A percentile compares a stretch with the other conserved stretches of the same genome.
These are phyloP conservation scores for Macrobrachium rosenbergii DNA, from an alignment of 1,140 invertebrate genomes.

Conservation along the genomic window DNA sequence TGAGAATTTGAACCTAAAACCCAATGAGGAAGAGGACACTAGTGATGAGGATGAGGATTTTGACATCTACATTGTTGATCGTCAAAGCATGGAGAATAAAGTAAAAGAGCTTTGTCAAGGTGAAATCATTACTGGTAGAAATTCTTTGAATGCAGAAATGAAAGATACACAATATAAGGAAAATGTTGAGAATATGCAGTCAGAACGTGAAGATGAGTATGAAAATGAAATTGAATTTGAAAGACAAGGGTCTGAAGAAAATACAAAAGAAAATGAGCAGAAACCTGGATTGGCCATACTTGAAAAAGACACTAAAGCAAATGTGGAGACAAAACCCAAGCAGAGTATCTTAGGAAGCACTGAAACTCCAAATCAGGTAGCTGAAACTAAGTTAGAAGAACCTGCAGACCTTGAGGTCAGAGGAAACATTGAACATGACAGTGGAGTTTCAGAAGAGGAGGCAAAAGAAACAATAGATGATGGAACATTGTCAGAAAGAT, in stretches of 20 bases:
- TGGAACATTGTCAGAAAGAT: neutral
- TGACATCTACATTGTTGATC: neutral
- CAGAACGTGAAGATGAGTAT: neutral
- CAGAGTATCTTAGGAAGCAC: too few species aligned
- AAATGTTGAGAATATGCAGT: neutral
- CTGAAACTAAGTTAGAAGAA: neutral
- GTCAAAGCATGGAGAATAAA: neutral
- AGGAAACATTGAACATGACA: too few species aligned
- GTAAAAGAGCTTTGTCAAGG: too few species aligned
- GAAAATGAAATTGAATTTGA: neutral
- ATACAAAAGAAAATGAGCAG: neutral
- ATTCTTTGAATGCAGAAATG: too few species aligned
- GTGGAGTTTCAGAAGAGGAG: neutral
- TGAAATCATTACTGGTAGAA: too few species aligned
- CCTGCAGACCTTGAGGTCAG: too few species aligned
- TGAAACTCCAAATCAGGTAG: neutral
- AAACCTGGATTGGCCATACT: neutral
- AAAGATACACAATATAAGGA: neutral
- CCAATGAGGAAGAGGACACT: conserved; percentile 6
- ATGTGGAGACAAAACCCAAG: too few species aligned
- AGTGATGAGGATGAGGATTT: conserved; percentile 7
- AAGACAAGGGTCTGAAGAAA: neutral
- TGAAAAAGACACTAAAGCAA: neutral
- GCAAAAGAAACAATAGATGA: neutral
- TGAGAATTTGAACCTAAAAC: neutral